Evolutionary conservation across 2,888 invertebrate species (phyloP), one percentile per base, ranked within the genome.

Genomic region (Drosophila helvetica): DNA sequence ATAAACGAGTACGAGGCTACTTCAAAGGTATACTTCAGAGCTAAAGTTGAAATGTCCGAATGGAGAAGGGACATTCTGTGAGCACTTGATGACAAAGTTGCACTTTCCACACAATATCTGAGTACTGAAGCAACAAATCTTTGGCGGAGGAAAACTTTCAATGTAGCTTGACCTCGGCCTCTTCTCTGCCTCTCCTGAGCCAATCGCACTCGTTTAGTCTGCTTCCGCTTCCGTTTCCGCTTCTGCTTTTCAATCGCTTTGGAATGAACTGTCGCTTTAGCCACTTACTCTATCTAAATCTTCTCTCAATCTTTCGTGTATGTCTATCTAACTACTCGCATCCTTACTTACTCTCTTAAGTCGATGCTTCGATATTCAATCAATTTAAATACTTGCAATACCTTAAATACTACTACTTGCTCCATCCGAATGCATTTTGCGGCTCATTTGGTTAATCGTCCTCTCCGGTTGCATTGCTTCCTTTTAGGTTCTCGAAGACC

Each of bases 401-500:
- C 52, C 45, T 53, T 54, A 17, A 50, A 15, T 17, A 30, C n/a
- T 22, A 27, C 2, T 10, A 22, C 38, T 54, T 9, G 3, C 22
- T 10, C 38, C 38, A n/a, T 38, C 15, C 38, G 38, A 2, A n/a
- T 38, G n/a, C n/a, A 15, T 6, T 38, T 38, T n/a, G 15, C 3
- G 25, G 27, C 15, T 8, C 54, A 42, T 30, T 56, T 42, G 43
- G 22, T 25, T 22, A 15, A 62, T 43, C 47, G 38, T 38, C 30
- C 3, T 45, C 3, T 19, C 50, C 0, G 17, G n/a, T 1, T 65
- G 18, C 6, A 38, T 6, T 55, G 18, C 18, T 25, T 19, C 15
- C 18, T 79, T 77, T n/a, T 92, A 96, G 96, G 96, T 94, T 96
- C 96, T 91, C 94, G 96, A 93, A 95, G 96, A 93, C 96, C 96